phyloP scores from a whole-genome alignment of 2,797 vertebrate species.

The Artibeus jamaicensis region DNA sequence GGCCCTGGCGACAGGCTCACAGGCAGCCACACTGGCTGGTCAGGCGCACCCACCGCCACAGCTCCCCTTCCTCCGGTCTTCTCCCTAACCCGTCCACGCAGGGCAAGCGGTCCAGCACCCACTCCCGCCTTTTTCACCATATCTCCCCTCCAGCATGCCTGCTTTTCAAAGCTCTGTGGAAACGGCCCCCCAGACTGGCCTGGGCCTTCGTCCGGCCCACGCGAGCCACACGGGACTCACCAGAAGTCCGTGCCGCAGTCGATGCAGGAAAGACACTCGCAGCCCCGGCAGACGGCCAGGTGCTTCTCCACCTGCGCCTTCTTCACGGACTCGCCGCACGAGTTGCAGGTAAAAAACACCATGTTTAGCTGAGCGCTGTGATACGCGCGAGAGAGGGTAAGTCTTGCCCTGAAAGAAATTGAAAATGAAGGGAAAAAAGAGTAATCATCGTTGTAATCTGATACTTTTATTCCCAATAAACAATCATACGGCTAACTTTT shows the following conservation, averaged over 20 bases:
- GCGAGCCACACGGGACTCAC: slow-evolving; percentile 78
- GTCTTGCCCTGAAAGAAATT: neutral
- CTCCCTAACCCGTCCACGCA: neutral
- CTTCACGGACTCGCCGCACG: slow-evolving; percentile 95
- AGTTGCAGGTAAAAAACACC: slow-evolving; percentile 96
- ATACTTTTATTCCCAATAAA: neutral
- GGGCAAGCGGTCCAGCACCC: neutral
- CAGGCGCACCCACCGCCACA: rapidly evolving
- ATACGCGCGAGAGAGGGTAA: neutral
- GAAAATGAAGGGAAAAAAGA: neutral
- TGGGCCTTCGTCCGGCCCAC: neutral
- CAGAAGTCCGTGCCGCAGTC: slow-evolving; percentile 98
- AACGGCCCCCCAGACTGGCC: neutral
- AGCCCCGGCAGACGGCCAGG: slow-evolving; percentile 86
- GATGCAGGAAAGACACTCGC: slow-evolving; percentile 93
- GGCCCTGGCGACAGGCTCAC: rapidly evolving
- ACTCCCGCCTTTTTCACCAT: too few relatives aligned
- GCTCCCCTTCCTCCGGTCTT: neutral
- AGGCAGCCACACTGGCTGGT: rapidly evolving
- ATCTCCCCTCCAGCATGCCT: neutral
- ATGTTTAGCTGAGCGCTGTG: slow-evolving; percentile 77
- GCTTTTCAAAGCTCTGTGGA: neutral
- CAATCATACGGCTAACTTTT: neutral
- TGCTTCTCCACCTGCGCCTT: slow-evolving; percentile 97
- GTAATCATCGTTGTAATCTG: neutral